A percentile compares a stretch with the other conserved stretches of the same genome.
Evolutionary conservation across 2,888 invertebrate species (phyloP).

Genomic region (Spodoptera littoralis): DNA sequence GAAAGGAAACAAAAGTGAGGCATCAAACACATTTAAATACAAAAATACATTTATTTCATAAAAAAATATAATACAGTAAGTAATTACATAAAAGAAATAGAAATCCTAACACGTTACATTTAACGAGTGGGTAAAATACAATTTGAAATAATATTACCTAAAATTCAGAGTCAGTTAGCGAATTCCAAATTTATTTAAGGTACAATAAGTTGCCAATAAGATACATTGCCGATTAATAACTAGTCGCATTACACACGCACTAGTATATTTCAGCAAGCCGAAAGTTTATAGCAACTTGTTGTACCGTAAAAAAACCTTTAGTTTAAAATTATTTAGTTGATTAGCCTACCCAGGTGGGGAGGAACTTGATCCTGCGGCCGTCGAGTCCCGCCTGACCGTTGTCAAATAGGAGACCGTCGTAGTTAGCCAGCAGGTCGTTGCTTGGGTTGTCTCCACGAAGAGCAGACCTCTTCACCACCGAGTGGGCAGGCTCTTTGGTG

Average conservation of each 20-base stretch:
- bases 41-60: slow-evolving; percentile 43
- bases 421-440: slow-evolving; percentile 76
- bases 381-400: slow-evolving; percentile 71
- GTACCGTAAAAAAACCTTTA: too few relatives aligned
- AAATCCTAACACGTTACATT: slow-evolving; percentile 10
- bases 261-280: too few relatives aligned
- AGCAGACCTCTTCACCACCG: slow-evolving; percentile 75
- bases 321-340: neutral
- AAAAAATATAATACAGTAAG: slow-evolving; percentile 17
- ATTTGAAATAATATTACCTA: too few relatives aligned
- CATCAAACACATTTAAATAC: slow-evolving; percentile 7
- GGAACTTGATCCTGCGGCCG: slow-evolving; percentile 81
- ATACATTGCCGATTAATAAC: too few relatives aligned
- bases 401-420: slow-evolving; percentile 74
- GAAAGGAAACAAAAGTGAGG: neutral
- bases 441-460: slow-evolving; percentile 76
- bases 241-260: too few relatives aligned
- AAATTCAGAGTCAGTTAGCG: too few relatives aligned
- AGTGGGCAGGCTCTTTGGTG: slow-evolving; percentile 65
- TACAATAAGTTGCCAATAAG: too few relatives aligned
- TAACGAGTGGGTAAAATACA: slow-evolving; percentile 15
- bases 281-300: too few relatives aligned
- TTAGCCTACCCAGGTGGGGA: slow-evolving; percentile 83
- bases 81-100: neutral
- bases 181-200: too few relatives aligned